Evolutionary conservation across 1,140 invertebrate species (phyloP), one percentile per base, ranked within the genome.

Genomic region (Sesamia nonagrioides): DNA sequence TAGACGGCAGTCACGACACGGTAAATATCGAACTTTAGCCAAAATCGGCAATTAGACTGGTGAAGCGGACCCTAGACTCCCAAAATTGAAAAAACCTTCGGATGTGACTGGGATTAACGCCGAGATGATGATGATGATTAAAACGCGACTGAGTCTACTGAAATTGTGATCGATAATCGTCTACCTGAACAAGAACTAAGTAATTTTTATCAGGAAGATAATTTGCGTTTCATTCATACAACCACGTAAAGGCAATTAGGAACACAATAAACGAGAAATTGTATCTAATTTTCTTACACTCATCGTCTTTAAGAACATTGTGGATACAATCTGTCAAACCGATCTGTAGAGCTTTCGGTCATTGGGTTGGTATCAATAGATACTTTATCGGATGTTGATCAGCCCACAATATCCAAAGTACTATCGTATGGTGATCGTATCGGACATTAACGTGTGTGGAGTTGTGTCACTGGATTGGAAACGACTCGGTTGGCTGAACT

Each of bases 391-490:
- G 37, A 66, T 11, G 6, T 66, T 40, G 37, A 1, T 17, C 61
- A 66, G 61, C 15, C 61, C 7, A 18, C 9, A 40, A 40, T 17
- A 42, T 66, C 37, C 37, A 42, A 71, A 15, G 27, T 37, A 17
- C 48, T 54, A 71, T 71, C 6, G 45, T 66, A 45, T 40, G 8
- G 13, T 21, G n/a, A n/a, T 48, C 21, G 5, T 33, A 50, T 42
- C 11, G 42, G 21, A n/a, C 45, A 69, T 66, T 42, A 50, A 15
- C 45, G 66, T 50, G 66, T 69, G 45, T 27, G 27, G 42, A 48
- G 72, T 77, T 66, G 15, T 66, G 58, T 52, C 48, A 77, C 60
- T 58, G 50, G 37, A 77, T 80, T 63, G 72, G 60, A 79, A 69
- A 73, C 33, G 68, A 52, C 48, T 42, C 60, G 68, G 75, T 81